Percentiles rank a stretch among this genome's conserved stretches.
These are phyloP conservation scores for Gymnobelideus leadbeateri DNA, from an alignment of 2,113 vertebrate species.

Conservation along the genomic window DNA sequence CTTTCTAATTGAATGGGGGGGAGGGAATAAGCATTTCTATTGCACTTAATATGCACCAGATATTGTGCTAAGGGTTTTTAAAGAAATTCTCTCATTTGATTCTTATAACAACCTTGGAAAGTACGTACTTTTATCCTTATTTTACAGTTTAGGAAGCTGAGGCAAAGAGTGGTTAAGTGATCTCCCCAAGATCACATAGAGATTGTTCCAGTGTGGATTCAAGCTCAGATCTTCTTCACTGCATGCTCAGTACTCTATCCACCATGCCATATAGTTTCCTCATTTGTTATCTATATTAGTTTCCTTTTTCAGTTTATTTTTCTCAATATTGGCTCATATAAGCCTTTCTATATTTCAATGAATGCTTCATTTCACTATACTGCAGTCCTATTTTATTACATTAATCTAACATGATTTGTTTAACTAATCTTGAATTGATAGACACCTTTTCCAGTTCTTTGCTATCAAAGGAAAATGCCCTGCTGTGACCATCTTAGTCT, in stretches of 20 bases:
- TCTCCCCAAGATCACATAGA: too few relatives aligned
- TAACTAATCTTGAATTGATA: background rate
- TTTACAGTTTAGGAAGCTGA: background rate
- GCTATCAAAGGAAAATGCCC: background rate
- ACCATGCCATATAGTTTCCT: background rate
- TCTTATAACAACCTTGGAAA: background rate
- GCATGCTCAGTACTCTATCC: background rate
- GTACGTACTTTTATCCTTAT: background rate
- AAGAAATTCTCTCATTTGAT: too few relatives aligned
- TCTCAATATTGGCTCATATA: background rate
- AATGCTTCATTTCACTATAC: background rate
- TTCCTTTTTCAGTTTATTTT: background rate
- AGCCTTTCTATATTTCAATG: background rate
- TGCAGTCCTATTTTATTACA: background rate
- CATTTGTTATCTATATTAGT: background rate
- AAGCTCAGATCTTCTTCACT: background rate
- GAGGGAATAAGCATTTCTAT: background rate
- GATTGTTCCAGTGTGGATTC: too few relatives aligned
- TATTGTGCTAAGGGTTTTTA: background rate
- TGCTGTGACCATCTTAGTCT: background rate
- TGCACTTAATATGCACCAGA: background rate
- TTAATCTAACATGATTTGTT: background rate
- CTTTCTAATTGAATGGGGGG: background rate
- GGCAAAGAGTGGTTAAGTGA: background rate
- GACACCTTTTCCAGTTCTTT: background rate